Conservation (phyloP, 1,140 invertebrate genomes). For the Drosophila malerkotliana region DNA sequence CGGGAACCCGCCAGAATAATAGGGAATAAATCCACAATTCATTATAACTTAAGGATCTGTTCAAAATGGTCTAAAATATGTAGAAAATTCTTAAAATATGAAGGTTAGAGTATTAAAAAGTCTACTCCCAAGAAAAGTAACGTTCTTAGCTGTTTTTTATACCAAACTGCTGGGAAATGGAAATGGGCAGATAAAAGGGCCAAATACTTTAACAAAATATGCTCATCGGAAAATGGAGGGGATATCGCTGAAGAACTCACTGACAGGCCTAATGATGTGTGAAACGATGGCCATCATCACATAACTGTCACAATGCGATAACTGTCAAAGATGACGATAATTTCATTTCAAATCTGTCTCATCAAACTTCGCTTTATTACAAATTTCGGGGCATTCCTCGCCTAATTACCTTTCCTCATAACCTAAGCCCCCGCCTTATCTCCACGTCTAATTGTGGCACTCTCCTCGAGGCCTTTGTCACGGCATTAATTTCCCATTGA, state of each 20-base stretch:
- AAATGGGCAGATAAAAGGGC: conserved; percentile 19
- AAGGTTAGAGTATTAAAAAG: too few species aligned
- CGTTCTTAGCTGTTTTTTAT: neutral
- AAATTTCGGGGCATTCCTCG: conserved; percentile 4
- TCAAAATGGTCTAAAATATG: too few species aligned
- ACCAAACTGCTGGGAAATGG: neutral
- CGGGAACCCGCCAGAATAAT: too few species aligned
- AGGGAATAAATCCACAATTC: too few species aligned
- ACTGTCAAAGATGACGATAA: conserved; percentile 21
- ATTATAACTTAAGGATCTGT: too few species aligned
- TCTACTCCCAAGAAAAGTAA: too few species aligned
- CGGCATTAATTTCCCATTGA: conserved; percentile 29
- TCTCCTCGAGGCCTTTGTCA: conserved; percentile 23
- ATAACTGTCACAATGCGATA: conserved; percentile 56
- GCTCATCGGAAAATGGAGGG: conserved; percentile 31
- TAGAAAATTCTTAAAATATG: too few species aligned
- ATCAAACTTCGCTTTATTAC: conserved; percentile 43
- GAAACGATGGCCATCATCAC: conserved; percentile 63
- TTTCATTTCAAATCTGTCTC: conserved; percentile 34
- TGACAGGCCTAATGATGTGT: conserved; percentile 76
- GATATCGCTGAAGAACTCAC: conserved; percentile 13
- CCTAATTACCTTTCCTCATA: conserved; percentile 40
- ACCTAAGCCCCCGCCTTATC: neutral
- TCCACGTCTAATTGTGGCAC: neutral
- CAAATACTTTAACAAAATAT: conserved; percentile 54